Evolutionary conservation across 2,113 vertebrate genomes (phyloP).

Genomic region (Dicerorhinus sumatrensis): DNA sequence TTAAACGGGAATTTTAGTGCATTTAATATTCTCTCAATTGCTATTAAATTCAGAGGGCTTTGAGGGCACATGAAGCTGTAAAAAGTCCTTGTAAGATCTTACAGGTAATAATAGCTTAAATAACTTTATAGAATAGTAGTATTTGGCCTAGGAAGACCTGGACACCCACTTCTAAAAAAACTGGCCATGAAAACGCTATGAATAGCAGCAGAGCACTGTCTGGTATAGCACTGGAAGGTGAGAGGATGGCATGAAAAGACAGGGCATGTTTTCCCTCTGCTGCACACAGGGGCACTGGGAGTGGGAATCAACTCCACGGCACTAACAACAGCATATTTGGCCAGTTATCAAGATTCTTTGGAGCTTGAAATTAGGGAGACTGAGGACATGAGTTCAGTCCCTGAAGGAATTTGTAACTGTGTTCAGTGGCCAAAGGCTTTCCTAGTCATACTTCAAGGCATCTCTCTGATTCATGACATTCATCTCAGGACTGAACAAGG

Average conservation of each 20-base stretch:
- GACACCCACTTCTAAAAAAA: no score
- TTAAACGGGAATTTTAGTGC: not conserved
- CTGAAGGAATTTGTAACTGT: not conserved
- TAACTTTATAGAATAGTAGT: not conserved
- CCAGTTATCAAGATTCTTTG: not conserved
- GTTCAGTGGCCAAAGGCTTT: not conserved
- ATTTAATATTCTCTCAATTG: not conserved
- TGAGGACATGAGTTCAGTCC: not conserved
- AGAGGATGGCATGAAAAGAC: no score
- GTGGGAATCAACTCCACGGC: no score
- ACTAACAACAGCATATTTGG: not conserved
- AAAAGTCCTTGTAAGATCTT: not conserved
- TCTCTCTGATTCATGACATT: not conserved
- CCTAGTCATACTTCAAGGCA: not conserved
- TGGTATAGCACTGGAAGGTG: no score
- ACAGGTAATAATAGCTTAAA: not conserved
- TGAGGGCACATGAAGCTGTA: not conserved
- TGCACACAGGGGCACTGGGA: no score
- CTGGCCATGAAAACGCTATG: no score
- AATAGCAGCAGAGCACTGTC: no score
- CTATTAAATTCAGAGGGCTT: not conserved
- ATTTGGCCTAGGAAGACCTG: not conserved
- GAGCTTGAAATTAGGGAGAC: not conserved
- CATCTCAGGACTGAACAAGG: not conserved
- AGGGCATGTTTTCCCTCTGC: no score